These are phyloP conservation scores for Sinosuthora webbiana DNA, from an alignment of 2,113 vertebrate genomes.

Conservation along the genomic window DNA sequence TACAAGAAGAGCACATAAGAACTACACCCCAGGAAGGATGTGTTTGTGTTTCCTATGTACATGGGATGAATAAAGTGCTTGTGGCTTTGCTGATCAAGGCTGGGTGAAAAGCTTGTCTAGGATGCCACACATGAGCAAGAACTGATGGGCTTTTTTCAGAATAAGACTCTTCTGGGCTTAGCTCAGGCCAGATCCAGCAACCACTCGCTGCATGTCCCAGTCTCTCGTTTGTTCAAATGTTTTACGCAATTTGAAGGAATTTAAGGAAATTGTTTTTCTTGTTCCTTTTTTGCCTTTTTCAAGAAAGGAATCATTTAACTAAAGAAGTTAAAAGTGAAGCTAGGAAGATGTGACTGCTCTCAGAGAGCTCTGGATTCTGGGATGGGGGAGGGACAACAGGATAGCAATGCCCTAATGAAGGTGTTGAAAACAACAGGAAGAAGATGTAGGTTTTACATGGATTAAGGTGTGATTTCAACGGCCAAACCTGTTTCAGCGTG, in stretches of 20 bases:
- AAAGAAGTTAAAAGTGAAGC: background rate
- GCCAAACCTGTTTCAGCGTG: background rate
- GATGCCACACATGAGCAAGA: background rate
- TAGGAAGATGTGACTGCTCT: background rate
- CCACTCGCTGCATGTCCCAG: rapidly evolving
- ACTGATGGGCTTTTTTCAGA: background rate
- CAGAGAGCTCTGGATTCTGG: background rate
- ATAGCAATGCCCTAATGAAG: background rate
- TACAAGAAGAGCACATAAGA: background rate
- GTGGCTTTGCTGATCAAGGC: background rate
- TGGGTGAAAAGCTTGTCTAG: background rate
- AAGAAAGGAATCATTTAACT: background rate
- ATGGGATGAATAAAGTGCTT: background rate
- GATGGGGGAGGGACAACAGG: rapidly evolving
- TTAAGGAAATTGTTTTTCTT: background rate
- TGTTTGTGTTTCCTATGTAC: background rate
- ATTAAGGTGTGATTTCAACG: background rate
- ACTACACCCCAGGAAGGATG: background rate
- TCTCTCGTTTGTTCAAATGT: background rate
- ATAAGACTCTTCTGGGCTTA: background rate
- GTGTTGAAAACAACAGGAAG: background rate
- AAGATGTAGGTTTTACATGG: background rate
- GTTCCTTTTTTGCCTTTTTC: background rate
- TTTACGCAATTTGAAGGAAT: background rate
- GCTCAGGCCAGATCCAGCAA: background rate